Conservation (phyloP, 2,888 invertebrate genomes). For the Malthinus seriepunctatus region DNA sequence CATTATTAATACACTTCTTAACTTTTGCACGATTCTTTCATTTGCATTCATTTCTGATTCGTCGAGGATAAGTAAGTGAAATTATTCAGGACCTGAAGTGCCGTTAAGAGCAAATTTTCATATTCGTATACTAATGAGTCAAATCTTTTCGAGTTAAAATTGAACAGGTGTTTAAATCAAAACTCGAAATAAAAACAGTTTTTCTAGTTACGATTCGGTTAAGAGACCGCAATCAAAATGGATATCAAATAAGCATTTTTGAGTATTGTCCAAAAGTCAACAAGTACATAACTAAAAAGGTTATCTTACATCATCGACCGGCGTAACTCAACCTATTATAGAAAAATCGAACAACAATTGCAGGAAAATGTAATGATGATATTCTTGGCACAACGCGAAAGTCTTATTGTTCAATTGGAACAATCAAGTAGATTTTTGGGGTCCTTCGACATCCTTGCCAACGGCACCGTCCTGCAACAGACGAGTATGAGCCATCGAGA, state of each 20-base stretch:
- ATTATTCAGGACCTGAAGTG: conserved; percentile 25
- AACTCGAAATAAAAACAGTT: conserved; percentile 9
- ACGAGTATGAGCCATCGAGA: conserved; percentile 65
- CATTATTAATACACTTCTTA: conserved; percentile 27
- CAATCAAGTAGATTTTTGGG: conserved; percentile 31
- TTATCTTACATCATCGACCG: conserved; percentile 32
- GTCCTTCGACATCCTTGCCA: conserved; percentile 23
- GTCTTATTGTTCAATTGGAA: conserved; percentile 34
- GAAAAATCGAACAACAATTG: conserved; percentile 1
- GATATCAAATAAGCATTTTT: conserved; percentile 8
- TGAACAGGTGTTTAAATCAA: conserved; percentile 26
- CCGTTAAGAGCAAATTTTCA: conserved; percentile 27
- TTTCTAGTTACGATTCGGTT: background rate
- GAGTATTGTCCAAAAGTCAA: conserved; percentile 34
- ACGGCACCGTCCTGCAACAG: conserved; percentile 63
- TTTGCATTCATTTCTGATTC: conserved; percentile 25
- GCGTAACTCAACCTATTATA: conserved; percentile 5
- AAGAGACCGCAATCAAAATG: conserved; percentile 5
- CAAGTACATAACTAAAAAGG: conserved; percentile 34
- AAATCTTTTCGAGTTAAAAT: conserved; percentile 10
- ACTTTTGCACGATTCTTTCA: conserved; percentile 26
- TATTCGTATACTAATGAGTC: conserved; percentile 25
- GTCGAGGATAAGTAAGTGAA: conserved; percentile 26
- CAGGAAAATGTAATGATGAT: conserved; percentile 40
- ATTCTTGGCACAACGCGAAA: conserved; percentile 43